These are phyloP conservation scores for Ganaspis sp. DNA, from an alignment of 1,140 invertebrate genomes.

Conservation along the genomic window DNA sequence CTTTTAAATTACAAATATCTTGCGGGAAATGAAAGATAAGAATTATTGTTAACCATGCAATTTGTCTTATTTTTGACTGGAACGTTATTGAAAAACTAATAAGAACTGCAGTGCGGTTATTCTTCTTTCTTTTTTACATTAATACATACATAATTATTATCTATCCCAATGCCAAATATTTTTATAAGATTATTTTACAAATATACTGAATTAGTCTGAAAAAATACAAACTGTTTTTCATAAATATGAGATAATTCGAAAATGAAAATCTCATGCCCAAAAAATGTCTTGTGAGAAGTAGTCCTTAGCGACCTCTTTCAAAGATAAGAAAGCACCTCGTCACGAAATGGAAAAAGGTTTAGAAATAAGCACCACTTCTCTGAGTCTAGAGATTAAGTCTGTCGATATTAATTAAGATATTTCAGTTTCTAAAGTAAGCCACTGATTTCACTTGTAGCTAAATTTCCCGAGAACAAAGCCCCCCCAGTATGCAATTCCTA, in stretches of 20 bases:
- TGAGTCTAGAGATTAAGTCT: background rate
- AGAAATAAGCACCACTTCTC: background rate
- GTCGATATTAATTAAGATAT: background rate
- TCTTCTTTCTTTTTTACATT: background rate
- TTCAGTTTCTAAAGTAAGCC: conserved; percentile 29
- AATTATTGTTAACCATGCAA: no score
- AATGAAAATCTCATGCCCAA: background rate
- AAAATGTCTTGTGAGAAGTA: background rate
- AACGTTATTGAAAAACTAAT: background rate
- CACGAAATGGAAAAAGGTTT: background rate
- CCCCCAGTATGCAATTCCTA: background rate
- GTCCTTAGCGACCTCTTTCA: background rate
- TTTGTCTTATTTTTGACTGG: no score
- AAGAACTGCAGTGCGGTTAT: background rate
- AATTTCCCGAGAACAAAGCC: background rate
- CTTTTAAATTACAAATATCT: background rate
- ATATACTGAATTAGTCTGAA: background rate
- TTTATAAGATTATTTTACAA: background rate
- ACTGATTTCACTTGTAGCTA: conserved; percentile 7
- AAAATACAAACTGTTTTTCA: background rate
- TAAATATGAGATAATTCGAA: background rate
- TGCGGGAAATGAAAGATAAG: no score
- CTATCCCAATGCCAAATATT: background rate
- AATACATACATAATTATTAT: background rate
- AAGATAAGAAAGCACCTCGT: background rate